phyloP scores from a whole-genome alignment of 2,888 invertebrate species.

The Noctua fimbriata region DNA sequence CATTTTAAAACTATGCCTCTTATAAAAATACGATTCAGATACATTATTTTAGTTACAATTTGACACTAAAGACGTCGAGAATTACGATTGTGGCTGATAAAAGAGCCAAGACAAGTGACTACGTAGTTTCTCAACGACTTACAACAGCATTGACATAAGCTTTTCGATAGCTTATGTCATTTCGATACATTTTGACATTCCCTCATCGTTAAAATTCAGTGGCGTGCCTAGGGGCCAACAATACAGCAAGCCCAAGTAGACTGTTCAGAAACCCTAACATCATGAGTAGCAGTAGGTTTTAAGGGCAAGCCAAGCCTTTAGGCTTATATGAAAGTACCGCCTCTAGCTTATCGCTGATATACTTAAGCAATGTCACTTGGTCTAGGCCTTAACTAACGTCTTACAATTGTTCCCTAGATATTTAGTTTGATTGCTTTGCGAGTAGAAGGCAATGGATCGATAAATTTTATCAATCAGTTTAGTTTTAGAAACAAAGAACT shows the following conservation, averaged over 20 bases:
- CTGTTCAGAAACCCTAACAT: not conserved
- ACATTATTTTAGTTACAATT: constrained; percentile 38
- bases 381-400: not conserved
- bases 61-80: constrained; percentile 33
- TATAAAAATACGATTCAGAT: constrained; percentile 53
- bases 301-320: not conserved
- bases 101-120: not conserved
- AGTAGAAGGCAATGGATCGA: not conserved
- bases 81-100: not conserved
- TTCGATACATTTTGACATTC: not conserved
- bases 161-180: not conserved
- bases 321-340: not conserved
- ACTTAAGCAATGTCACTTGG: not conserved
- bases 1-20: constrained; percentile 42
- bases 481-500: not conserved
- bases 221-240: not conserved
- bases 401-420: constrained; percentile 43
- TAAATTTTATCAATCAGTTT: not conserved
- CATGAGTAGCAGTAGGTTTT: not conserved
- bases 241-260: not conserved
- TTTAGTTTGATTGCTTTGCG: constrained; percentile 23
- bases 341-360: not conserved
- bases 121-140: not conserved
- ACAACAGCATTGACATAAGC: not conserved
- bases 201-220: not conserved